phyloP scores from a whole-genome alignment of 2,113 vertebrate genomes.

The Rallus limicola region DNA sequence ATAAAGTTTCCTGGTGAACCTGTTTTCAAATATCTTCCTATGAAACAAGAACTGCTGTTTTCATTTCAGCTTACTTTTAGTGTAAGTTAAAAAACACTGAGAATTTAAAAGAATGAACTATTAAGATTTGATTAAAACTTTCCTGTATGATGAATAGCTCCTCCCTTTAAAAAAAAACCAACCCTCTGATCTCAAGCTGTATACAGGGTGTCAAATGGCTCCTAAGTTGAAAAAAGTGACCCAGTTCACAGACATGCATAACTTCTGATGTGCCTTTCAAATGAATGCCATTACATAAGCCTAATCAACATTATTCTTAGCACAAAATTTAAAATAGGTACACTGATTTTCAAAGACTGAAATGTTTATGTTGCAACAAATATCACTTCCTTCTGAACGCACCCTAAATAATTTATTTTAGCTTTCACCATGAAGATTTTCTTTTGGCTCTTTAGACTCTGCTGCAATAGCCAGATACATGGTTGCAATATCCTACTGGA shows the following conservation, averaged over 20 bases:
- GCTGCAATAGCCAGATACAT: background rate
- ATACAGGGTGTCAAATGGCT: background rate
- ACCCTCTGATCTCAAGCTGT: background rate
- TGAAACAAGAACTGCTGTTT: background rate
- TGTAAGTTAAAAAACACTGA: background rate
- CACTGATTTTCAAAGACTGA: background rate
- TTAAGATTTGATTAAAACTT: background rate
- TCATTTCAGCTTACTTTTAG: conserved; percentile 6
- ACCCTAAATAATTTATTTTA: background rate
- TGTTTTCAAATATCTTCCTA: background rate
- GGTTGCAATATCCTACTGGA: background rate
- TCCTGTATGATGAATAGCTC: background rate
- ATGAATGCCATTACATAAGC: conserved; percentile 24
- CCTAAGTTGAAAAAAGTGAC: background rate
- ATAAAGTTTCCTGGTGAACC: background rate
- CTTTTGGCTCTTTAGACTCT: background rate
- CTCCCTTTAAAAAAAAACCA: background rate
- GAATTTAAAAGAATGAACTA: background rate
- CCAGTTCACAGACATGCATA: background rate
- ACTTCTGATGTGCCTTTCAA: background rate
- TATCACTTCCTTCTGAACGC: background rate
- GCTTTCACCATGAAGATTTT: background rate
- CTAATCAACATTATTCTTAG: background rate
- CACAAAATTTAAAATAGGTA: background rate
- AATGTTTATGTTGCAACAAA: background rate